These are phyloP conservation scores for Beroe forskalii DNA, from an alignment of 37 sponge, comb jelly and placozoan genomes.

Conservation along the genomic window DNA sequence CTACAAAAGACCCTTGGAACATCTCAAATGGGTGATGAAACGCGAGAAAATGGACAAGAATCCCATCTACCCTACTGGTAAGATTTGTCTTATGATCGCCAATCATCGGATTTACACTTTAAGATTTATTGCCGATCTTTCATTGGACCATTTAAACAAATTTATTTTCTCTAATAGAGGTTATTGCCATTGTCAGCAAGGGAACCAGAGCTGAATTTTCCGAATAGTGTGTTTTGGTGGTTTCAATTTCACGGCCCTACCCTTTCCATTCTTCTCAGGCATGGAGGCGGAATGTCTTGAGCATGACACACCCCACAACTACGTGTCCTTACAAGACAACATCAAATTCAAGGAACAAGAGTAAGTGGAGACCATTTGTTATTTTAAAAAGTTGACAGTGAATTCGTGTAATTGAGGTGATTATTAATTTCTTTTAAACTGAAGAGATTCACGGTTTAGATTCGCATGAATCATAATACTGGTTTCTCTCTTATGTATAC, in stretches of 20 bases:
- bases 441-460: too few relatives aligned
- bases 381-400: not conserved
- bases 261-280: constrained; percentile 12
- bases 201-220: too few relatives aligned
- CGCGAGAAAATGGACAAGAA: not conserved
- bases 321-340: not conserved
- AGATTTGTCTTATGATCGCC: too few relatives aligned
- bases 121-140: not conserved
- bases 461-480: too few relatives aligned
- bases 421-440: too few relatives aligned
- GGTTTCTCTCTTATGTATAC: too few relatives aligned
- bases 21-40: constrained; percentile 34
- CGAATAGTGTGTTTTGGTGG: too few relatives aligned
- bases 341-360: not conserved
- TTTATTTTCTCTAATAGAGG: not conserved
- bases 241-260: too few relatives aligned
- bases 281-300: not conserved
- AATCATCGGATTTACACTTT: not conserved
- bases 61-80: constrained; percentile 20
- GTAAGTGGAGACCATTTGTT: not conserved
- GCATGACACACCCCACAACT: constrained; percentile 5
- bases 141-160: not conserved
- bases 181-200: not conserved
- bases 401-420: not conserved
- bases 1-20: constrained; percentile 24